phyloP scores from a whole-genome alignment of 2,888 invertebrate species.

The Cheilosia grossa region DNA sequence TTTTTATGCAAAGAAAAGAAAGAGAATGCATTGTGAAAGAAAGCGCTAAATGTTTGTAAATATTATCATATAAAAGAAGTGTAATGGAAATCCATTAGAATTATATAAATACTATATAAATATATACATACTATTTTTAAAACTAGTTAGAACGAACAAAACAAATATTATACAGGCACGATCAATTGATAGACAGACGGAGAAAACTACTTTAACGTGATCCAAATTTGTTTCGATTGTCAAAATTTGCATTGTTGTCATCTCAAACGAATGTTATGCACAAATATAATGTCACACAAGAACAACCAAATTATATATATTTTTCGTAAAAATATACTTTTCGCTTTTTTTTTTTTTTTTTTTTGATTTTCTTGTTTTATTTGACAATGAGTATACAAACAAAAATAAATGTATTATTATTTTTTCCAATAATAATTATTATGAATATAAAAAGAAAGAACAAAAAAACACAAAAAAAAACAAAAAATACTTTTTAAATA shows the following conservation, averaged over 20 bases:
- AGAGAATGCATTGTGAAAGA: conserved; percentile 60
- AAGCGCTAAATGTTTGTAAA: conserved; percentile 76
- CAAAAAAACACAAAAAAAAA: conserved; percentile 13
- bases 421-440: conserved; percentile 55
- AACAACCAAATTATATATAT: conserved; percentile 56
- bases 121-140: conserved; percentile 59
- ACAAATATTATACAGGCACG: conserved; percentile 43
- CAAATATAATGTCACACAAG: conserved; percentile 42
- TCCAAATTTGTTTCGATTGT: conserved; percentile 2
- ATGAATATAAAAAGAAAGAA: conserved; percentile 37
- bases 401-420: conserved; percentile 63
- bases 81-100: conserved; percentile 59
- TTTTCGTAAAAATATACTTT: conserved; percentile 58
- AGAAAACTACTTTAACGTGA: conserved; percentile 11
- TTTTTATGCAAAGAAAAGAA: conserved; percentile 79
- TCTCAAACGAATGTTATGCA: conserved; percentile 21
- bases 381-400: conserved; percentile 38
- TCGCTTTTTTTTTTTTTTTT: conserved; percentile 24
- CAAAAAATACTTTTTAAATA: conserved; percentile 65
- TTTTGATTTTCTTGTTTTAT: conserved; percentile 38
- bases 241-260: background rate
- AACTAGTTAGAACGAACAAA: conserved; percentile 63
- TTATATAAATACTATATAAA: conserved; percentile 40
- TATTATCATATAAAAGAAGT: conserved; percentile 62
- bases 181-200: conserved; percentile 1